Base-by-base conservation (phyloP, 2,797 vertebrate species). In the Phataginus tetradactyla region DNA sequence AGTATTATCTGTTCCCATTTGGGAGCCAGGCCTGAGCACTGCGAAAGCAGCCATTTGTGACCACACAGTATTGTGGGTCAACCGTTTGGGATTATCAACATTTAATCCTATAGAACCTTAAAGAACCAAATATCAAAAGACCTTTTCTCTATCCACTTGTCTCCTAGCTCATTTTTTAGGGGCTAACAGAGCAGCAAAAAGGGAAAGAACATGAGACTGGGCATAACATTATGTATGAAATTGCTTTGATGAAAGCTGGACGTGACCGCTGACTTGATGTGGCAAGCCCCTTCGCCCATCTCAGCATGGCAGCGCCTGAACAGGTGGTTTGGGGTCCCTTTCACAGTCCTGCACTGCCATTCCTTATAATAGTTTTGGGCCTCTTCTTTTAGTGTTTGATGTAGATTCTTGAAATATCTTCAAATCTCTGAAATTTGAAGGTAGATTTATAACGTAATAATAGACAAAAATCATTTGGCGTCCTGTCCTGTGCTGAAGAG, bases 171-270 rank as follows among this genome's bases (percentile, higher is more conserved):
- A 27, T 25, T 63, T 89, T 79, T 81, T 29, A 57, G 14, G 12
- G 11, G 14, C 3, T 29, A 45, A 23, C 39, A 4, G 49, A 42
- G 23, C 27, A 51, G 39, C 32, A 20, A 2, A 61, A 55, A 83
- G 51, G 7, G n/a, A 32, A 39, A 8, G n/a, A 37, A 10, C 2
- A 0, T 11, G 8, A 4, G 34, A 10, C 37, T 74, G 10, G 29
- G 7, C 39, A 2, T 27, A n/a, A 4, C 14, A 10, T 17, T 10
- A 1, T 0, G 3, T 3, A 4, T 51, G 71, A 59, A n/a, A 5
- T 45, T 11, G 37, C 59, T 57, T 8, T 29, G 59, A 45, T n/a
- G 29, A 55, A 66, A 57, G 29, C 34, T 9, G 4, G 17, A 2
- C 2, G 2, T 23, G 32, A 27, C 61, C 18, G 1, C 27, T 68